Conservation (phyloP, 2,113 vertebrate species). For the Oryzias woworae region DNA sequence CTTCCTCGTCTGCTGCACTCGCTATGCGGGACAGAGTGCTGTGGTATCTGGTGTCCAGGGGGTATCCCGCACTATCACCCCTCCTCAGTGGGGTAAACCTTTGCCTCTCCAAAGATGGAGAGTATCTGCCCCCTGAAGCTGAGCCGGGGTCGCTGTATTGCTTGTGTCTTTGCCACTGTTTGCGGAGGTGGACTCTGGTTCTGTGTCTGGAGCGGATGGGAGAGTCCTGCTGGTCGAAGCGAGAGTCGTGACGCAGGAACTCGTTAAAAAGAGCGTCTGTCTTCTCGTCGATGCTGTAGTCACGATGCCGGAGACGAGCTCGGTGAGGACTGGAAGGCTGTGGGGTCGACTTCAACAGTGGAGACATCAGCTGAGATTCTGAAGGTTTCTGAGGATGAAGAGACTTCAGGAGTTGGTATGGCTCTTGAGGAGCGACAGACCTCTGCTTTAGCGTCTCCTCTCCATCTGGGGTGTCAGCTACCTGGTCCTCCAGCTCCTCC, state of each 20-base stretch:
- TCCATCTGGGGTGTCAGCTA: constrained; percentile 21
- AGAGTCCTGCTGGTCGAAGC: constrained; percentile 86
- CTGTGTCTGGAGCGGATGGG: constrained; percentile 81
- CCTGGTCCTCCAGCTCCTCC: constrained; percentile 80
- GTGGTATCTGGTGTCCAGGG: constrained; percentile 82
- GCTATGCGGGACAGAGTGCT: constrained; percentile 82
- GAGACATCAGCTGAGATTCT: constrained; percentile 45
- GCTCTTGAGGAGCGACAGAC: constrained; percentile 43
- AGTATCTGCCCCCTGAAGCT: constrained; percentile 73
- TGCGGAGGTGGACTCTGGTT: constrained; percentile 87
- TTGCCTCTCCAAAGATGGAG: constrained; percentile 79
- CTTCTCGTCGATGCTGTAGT: constrained; percentile 98
- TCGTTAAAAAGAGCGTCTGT: constrained; percentile 95
- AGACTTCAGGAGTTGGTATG: constrained; percentile 38
- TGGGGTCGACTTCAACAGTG: constrained; percentile 28
- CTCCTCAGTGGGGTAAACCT: constrained; percentile 78
- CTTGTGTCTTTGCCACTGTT: constrained; percentile 93
- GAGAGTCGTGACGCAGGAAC: constrained; percentile 93
- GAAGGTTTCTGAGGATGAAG: constrained; percentile 47
- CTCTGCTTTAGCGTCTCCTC: constrained; percentile 45
- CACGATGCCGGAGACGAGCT: constrained; percentile 79
- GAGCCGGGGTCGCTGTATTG: constrained; percentile 93
- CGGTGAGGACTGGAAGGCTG: constrained; percentile 51
- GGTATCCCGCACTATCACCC: constrained; percentile 87
- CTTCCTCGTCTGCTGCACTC: constrained; percentile 85